Conservation (phyloP, 2,113 vertebrate species). For the Trematomus loennbergii region DNA sequence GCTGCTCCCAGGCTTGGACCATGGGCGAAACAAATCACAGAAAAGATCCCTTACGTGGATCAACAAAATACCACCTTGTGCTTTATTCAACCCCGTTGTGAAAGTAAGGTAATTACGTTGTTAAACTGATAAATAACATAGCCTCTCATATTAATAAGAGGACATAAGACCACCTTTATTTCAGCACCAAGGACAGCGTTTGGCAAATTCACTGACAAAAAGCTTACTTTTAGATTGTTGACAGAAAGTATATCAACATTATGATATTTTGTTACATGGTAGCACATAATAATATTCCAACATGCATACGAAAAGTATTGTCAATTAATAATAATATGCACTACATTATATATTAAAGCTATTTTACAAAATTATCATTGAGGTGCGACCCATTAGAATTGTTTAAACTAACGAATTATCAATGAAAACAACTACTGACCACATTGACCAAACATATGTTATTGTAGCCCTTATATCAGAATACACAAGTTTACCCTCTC, state of each 20-base stretch:
- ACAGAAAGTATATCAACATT: neutral
- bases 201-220: no score
- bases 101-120: neutral
- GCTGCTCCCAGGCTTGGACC: neutral
- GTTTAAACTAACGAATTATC: neutral
- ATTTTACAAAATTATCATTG: neutral
- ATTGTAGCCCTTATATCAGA: no score
- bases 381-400: neutral
- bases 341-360: neutral
- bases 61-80: neutral
- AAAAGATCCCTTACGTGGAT: neutral
- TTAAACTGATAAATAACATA: neutral
- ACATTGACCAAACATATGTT: no score
- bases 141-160: neutral
- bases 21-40: neutral
- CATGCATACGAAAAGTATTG: neutral
- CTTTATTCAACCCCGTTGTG: neutral
- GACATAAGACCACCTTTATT: neutral
- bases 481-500: neutral
- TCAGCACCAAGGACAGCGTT: slow-evolving; percentile 17
- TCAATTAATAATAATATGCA: neutral
- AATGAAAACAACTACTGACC: neutral
- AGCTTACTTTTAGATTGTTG: no score
- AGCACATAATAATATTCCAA: neutral
- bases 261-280: neutral